These are phyloP conservation scores for Sinocyclocheilus anshuiensis DNA, from an alignment of 2,113 vertebrate genomes.

Conservation along the genomic window DNA sequence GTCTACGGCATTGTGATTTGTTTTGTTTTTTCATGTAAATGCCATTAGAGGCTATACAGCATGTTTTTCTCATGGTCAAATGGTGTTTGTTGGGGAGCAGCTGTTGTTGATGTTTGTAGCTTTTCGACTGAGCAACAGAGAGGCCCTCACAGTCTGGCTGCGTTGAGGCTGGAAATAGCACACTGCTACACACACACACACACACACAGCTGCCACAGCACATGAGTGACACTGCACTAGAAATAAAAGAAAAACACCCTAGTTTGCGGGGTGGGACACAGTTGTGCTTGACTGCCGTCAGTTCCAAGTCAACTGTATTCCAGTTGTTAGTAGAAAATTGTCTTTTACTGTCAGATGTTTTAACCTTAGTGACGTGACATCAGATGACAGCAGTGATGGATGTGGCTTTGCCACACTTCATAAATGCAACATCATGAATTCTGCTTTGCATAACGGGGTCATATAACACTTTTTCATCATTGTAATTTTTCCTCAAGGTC, in stretches of 20 bases:
- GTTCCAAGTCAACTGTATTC: neutral
- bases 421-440: neutral
- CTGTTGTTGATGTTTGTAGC: constrained; percentile 32
- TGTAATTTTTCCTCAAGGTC: neutral
- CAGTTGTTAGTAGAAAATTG: constrained; percentile 34
- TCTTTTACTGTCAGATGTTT: constrained; percentile 22
- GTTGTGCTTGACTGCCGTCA: constrained; percentile 26
- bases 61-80: constrained; percentile 7
- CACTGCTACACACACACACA: neutral
- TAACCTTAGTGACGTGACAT: neutral
- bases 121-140: constrained; percentile 16
- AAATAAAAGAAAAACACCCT: constrained; percentile 17
- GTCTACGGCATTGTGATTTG: neutral
- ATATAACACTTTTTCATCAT: neutral
- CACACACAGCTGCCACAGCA: constrained; percentile 8
- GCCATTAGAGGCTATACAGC: neutral
- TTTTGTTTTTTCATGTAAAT: neutral
- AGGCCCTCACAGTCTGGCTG: constrained; percentile 26
- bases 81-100: constrained; percentile 17
- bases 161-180: constrained; percentile 33
- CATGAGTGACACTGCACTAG: constrained; percentile 19
- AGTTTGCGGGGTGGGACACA: constrained; percentile 10
- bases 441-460: neutral
- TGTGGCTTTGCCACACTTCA: neutral
- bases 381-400: constrained; percentile 19